phyloP scores from a whole-genome alignment of 2,797 vertebrate genomes.

The Scolopax rusticola region DNA sequence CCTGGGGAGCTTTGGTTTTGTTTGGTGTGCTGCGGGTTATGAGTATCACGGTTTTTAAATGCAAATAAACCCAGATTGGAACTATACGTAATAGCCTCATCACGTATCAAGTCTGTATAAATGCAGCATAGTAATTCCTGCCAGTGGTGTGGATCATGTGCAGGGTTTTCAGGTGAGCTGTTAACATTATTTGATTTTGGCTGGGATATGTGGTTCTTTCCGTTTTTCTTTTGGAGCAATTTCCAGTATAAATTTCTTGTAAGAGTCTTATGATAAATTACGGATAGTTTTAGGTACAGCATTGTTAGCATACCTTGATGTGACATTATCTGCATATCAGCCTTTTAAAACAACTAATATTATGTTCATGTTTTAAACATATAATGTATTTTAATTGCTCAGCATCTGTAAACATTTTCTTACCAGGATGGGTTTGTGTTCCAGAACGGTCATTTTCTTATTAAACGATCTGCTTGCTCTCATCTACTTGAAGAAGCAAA shows the following conservation, averaged over 20 bases:
- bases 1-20: slow-evolving; percentile 21
- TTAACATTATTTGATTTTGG: background rate
- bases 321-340: background rate
- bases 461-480: slow-evolving; percentile 53
- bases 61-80: slow-evolving; percentile 32
- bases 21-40: background rate
- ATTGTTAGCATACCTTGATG: background rate
- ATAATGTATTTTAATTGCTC: slow-evolving; percentile 4
- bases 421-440: slow-evolving; percentile 37
- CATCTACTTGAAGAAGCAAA: slow-evolving; percentile 60
- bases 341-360: background rate
- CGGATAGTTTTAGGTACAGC: background rate
- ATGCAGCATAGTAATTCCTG: background rate
- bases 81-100: background rate
- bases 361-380: slow-evolving; percentile 29
- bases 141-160: background rate
- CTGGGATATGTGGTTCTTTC: background rate
- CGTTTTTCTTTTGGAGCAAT: background rate
- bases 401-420: slow-evolving; percentile 7
- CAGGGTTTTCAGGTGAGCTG: background rate
- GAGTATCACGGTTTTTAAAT: background rate
- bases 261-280: background rate
- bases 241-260: background rate
- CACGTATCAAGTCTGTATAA: background rate
- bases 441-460: slow-evolving; percentile 37